Conservation (phyloP, 1,140 invertebrate genomes). For the Ctenoplectra terminalis region DNA sequence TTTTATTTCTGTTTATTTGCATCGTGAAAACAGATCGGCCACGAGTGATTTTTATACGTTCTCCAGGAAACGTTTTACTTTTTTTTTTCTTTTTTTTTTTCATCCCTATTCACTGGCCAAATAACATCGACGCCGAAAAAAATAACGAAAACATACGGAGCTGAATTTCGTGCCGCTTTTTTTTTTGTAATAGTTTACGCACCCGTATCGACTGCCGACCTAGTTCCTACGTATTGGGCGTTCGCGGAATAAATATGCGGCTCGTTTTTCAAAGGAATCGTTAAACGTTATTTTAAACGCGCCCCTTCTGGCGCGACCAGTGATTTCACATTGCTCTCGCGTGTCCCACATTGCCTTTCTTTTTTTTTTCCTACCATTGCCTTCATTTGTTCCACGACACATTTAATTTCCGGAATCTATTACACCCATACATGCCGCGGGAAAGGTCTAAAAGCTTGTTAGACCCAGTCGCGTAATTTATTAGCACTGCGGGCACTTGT, state of each 20-base stretch:
- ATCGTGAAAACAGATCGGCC: too few relatives aligned
- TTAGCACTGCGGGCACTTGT: not conserved
- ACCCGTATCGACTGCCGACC: not conserved
- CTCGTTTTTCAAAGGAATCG: slow-evolving; percentile 15
- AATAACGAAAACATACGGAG: too few relatives aligned
- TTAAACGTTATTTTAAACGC: not conserved
- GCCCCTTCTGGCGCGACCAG: not conserved
- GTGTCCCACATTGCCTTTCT: not conserved
- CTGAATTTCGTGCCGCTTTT: too few relatives aligned
- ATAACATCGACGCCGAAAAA: too few relatives aligned
- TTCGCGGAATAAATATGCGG: not conserved
- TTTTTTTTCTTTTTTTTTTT: not conserved
- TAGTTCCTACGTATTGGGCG: not conserved
- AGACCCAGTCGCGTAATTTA: not conserved
- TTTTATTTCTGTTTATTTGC: not conserved
- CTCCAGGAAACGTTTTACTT: not conserved
- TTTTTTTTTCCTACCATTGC: not conserved
- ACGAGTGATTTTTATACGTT: too few relatives aligned
- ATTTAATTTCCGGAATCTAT: slow-evolving; percentile 10
- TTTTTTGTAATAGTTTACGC: not conserved
- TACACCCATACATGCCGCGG: not conserved
- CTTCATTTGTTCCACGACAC: not conserved
- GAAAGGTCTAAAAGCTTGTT: not conserved
- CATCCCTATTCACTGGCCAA: too few relatives aligned
- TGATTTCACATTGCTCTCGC: not conserved